A percentile compares a stretch with the other conserved stretches of the same genome.
phyloP scores from a whole-genome alignment of 2,113 vertebrate genomes.

The Sterna hirundo region DNA sequence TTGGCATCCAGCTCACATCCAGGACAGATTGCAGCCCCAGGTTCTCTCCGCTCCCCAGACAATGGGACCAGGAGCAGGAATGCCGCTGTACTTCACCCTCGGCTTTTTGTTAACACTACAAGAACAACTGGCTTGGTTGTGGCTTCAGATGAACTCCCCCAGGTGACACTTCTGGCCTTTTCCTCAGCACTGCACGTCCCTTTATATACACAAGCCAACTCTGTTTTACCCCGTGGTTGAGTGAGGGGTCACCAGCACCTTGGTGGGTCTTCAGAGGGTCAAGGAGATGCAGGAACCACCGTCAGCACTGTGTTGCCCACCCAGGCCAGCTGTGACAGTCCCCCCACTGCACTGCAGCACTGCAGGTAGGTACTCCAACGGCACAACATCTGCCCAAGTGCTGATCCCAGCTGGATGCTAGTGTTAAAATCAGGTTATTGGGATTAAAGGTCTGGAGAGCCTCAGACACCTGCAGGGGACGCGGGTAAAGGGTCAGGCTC shows the following conservation, averaged over 20 bases:
- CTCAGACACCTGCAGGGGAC: accelerated
- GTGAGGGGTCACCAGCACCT: not conserved
- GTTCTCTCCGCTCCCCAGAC: not conserved
- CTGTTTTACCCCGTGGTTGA: not conserved
- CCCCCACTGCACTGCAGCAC: accelerated
- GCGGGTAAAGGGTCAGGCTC: not conserved
- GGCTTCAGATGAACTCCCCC: not conserved
- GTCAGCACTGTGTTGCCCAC: accelerated
- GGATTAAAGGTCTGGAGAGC: not conserved
- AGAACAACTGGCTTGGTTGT: not conserved
- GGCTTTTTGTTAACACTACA: not conserved
- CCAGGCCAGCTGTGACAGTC: not conserved
- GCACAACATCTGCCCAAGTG: accelerated
- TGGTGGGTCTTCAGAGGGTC: not conserved
- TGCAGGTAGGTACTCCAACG: not conserved
- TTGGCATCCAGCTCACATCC: not conserved
- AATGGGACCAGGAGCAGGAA: not conserved
- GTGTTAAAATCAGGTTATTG: not conserved
- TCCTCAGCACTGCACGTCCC: not conserved
- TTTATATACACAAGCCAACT: not conserved
- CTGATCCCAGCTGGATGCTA: not conserved
- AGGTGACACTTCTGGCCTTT: not conserved
- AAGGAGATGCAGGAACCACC: not conserved
- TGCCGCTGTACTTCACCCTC: too few species aligned
- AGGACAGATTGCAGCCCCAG: not conserved